Evolutionary conservation across 2,113 vertebrate species (phyloP).

Genomic region (Hystrix brachyura): DNA sequence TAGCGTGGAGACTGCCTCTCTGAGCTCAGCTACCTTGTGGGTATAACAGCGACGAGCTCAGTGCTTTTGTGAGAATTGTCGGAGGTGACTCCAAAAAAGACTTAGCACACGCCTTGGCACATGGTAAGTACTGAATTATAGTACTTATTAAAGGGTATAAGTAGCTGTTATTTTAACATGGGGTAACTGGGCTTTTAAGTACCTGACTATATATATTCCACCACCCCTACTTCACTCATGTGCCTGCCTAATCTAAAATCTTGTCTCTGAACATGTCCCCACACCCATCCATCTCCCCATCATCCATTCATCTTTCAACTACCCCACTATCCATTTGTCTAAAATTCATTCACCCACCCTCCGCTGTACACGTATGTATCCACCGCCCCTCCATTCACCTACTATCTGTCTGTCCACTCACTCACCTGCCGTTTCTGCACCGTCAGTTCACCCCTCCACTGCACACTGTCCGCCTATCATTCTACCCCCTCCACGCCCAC

Average conservation of each 20-base stretch:
- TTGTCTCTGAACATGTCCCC: background rate
- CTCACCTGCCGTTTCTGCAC: background rate
- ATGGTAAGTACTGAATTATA: background rate
- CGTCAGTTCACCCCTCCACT: too few relatives aligned
- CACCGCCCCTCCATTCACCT: background rate
- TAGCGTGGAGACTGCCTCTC: background rate
- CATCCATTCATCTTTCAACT: background rate
- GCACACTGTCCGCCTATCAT: too few relatives aligned
- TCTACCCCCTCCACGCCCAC: background rate
- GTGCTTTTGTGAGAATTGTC: background rate
- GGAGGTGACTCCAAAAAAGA: background rate
- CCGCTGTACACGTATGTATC: background rate
- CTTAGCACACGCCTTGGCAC: background rate
- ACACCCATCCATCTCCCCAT: background rate
- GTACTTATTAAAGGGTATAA: background rate
- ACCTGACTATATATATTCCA: background rate
- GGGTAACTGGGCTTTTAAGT: background rate
- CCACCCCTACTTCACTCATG: background rate
- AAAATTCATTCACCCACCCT: background rate
- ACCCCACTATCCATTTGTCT: background rate
- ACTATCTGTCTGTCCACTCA: too few relatives aligned
- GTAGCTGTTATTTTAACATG: background rate
- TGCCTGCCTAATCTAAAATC: background rate
- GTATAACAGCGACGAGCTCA: background rate
- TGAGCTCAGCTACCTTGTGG: background rate